These are phyloP conservation scores for Barbus barbus DNA, from an alignment of 2,113 vertebrate genomes.

Conservation along the genomic window DNA sequence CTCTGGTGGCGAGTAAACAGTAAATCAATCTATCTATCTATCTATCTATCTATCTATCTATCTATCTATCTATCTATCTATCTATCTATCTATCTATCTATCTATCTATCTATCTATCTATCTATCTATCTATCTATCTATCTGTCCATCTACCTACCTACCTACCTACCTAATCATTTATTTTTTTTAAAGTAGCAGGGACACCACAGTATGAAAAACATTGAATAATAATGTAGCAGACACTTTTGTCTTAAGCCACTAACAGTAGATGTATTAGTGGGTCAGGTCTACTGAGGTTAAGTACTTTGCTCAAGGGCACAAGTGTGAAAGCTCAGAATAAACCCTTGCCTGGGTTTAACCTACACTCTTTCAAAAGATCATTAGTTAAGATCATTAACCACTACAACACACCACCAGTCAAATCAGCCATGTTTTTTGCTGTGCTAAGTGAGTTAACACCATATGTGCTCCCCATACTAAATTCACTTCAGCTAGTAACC, in stretches of 20 bases:
- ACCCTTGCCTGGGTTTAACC: not conserved
- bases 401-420: not conserved
- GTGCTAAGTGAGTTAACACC: not conserved
- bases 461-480: not conserved
- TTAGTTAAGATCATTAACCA: not conserved
- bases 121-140: no score
- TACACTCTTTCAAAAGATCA: no score
- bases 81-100: no score
- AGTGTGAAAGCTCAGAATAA: not conserved
- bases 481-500: not conserved
- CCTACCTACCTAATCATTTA: no score
- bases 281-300: not conserved
- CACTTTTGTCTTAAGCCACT: not conserved
- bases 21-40: no score
- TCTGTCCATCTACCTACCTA: not conserved
- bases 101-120: no score
- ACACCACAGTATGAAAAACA: not conserved
- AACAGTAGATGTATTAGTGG: not conserved
- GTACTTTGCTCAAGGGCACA: constrained; percentile 1
- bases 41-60: no score
- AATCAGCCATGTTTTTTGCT: not conserved
- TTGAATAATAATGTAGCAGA: not conserved
- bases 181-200: not conserved
- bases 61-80: no score
- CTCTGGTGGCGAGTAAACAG: no score